Evolutionary conservation across 2,797 vertebrate genomes (phyloP), one percentile per base, ranked within the genome.

Genomic region (Lacerta agilis): DNA sequence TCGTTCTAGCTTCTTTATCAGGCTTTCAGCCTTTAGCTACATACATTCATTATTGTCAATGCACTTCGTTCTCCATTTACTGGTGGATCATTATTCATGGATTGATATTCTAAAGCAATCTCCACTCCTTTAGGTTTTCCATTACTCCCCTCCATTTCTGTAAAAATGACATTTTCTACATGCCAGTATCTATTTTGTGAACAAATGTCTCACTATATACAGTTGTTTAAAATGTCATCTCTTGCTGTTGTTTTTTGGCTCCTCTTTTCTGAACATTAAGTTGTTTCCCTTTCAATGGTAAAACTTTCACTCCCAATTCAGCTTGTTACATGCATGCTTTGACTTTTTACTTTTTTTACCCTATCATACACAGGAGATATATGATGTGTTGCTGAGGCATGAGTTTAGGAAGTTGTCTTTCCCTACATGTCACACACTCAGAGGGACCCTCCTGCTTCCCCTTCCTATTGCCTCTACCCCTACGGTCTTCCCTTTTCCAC

Each of bases 271-370:
- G 17, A 87, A 72, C 61, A 81, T 8, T 41, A 2, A 18, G 1
- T 78, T 85, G 38, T 25, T 41, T 11, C 86, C 66, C 29, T 85
- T 88, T 36, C 23, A 4, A 8, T 11, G 7, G 18, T 18, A 29
- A 69, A 17, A 86, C 86, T 79, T 25, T 85, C 64, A 83, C 81
- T 1, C 58, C n/a, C 88, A 33, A 7, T 66, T 83, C 79, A 82
- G n/a, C 18, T 29, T 86, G 41, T 11, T 90, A 83, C 84, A 86
- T 61, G 49, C 33, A 36, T 85, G 72, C 86, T 93, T 88, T 76
- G 72, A 49, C 38, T 88, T 85, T 76, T n/a, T n/a, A 43, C 13
- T 29, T 41, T 82, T 79, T 87, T 79, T n/a, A 33, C 41, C n/a
- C 18, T n/a, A 75, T 45, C 13, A 67, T 11, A 66, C 89, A 89